Percentiles rank a stretch among this genome's conserved stretches.
Evolutionary conservation across 2,888 invertebrate species (phyloP).

Genomic region (Strigamia maritima): DNA sequence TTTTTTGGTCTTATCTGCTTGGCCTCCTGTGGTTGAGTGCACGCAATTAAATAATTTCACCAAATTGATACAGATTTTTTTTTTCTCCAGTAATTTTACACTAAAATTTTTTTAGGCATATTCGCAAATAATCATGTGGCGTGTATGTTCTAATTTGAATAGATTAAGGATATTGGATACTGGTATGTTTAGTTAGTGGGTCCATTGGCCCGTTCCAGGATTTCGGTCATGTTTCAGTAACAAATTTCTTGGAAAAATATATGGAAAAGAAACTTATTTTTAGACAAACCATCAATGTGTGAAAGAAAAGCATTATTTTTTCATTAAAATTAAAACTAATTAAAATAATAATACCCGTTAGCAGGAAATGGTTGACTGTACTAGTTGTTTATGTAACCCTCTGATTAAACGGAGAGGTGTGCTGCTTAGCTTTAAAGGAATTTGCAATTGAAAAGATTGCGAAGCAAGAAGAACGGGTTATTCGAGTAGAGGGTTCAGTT

Average conservation of each 20-base stretch:
- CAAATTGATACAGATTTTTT: background rate
- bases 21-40: background rate
- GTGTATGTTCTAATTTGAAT: background rate
- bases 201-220: conserved; percentile 16
- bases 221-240: background rate
- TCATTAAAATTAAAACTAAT: background rate
- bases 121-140: background rate
- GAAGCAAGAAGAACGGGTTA: conserved; percentile 11
- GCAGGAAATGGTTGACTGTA: background rate
- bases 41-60: background rate
- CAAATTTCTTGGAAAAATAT: background rate
- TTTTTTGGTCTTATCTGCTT: background rate
- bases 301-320: background rate
- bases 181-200: background rate
- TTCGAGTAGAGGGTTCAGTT: conserved; percentile 12
- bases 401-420: background rate
- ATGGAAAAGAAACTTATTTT: background rate
- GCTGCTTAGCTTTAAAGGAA: background rate
- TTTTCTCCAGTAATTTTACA: background rate
- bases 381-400: conserved; percentile 6
- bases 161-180: background rate
- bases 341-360: background rate
- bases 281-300: background rate
- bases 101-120: background rate
- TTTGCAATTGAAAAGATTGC: conserved; percentile 12